A percentile compares a stretch with the other conserved stretches of the same genome.
phyloP scores from a whole-genome alignment of 2,888 invertebrate genomes.

The Tortricodes alternella region DNA sequence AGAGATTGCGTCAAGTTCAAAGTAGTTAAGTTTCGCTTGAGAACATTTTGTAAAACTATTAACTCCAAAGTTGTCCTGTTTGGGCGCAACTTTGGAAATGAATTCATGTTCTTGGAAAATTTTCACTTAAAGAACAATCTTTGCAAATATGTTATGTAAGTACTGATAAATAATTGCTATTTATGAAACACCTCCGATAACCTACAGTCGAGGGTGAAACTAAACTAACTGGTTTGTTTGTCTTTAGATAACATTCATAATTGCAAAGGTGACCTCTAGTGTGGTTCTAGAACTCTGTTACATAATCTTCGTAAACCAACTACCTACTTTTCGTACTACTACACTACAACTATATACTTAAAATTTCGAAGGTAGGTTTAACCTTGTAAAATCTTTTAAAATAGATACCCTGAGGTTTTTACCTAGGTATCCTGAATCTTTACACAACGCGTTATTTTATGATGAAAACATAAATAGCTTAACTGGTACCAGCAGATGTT shows the following conservation, averaged over 20 bases:
- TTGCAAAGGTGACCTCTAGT: slow-evolving; percentile 19
- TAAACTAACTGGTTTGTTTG: slow-evolving; percentile 12
- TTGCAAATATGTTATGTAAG: slow-evolving; percentile 6
- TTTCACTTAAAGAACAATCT: not conserved
- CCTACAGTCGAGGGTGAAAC: slow-evolving; percentile 10
- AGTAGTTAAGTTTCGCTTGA: slow-evolving; percentile 16
- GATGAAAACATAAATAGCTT: too few relatives aligned
- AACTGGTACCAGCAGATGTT: too few relatives aligned
- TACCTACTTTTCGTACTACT: too few relatives aligned
- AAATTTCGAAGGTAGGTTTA: too few relatives aligned
- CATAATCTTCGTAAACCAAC: not conserved
- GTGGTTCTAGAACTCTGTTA: not conserved
- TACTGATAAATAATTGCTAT: slow-evolving; percentile 2
- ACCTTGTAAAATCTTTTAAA: too few relatives aligned
- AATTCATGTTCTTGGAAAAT: not conserved
- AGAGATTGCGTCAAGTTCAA: slow-evolving; percentile 25
- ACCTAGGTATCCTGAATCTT: too few relatives aligned
- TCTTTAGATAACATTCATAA: slow-evolving; percentile 22
- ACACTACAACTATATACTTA: too few relatives aligned
- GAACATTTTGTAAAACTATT: slow-evolving; percentile 8
- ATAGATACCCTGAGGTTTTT: too few relatives aligned
- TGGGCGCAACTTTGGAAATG: not conserved
- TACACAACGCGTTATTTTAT: too few relatives aligned
- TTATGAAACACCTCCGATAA: slow-evolving; percentile 7
- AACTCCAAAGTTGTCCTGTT: not conserved